Evolutionary conservation across 1,140 invertebrate species (phyloP).

Genomic region (Lordiphosa clarofinis): DNA sequence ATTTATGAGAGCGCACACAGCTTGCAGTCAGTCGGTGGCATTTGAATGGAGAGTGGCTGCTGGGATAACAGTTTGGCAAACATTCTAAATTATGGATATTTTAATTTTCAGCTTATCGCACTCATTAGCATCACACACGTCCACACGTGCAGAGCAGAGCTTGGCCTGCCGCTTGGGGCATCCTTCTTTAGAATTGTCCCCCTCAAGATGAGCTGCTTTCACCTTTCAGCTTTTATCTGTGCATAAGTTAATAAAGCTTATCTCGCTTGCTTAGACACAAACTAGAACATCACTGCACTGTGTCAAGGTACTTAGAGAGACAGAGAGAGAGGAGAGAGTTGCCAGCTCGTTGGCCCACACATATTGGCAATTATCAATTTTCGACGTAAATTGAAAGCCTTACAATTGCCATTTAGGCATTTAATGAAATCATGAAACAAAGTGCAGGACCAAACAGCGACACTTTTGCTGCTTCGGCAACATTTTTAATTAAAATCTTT

Average conservation of each 20-base stretch:
- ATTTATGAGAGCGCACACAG: too few relatives aligned
- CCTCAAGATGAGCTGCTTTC: conserved; percentile 31
- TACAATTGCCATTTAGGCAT: conserved; percentile 68
- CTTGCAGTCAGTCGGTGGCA: not conserved
- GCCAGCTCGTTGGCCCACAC: conserved; percentile 16
- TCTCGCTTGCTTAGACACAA: conserved; percentile 42
- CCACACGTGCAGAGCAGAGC: not conserved
- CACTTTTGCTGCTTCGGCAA: conserved; percentile 68
- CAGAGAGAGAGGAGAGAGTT: not conserved
- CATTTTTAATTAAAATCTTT: conserved; percentile 73
- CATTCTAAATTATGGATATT: conserved; percentile 70
- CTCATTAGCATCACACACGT: conserved; percentile 58
- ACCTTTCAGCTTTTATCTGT: conserved; percentile 27
- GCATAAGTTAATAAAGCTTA: conserved; percentile 72
- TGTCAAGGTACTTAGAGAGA: conserved; percentile 47
- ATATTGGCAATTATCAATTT: conserved; percentile 68
- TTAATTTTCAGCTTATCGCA: conserved; percentile 73
- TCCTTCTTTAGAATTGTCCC: conserved; percentile 47
- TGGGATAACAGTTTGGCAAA: conserved; percentile 29
- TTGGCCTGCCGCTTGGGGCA: too few relatives aligned
- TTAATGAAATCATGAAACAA: conserved; percentile 71
- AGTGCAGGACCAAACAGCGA: conserved; percentile 28
- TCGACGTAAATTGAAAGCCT: conserved; percentile 72
- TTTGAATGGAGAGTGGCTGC: conserved; percentile 20
- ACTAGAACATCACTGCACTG: conserved; percentile 41